phyloP scores from a whole-genome alignment of 2,888 invertebrate genomes.

The Ichneumoninae sp. region DNA sequence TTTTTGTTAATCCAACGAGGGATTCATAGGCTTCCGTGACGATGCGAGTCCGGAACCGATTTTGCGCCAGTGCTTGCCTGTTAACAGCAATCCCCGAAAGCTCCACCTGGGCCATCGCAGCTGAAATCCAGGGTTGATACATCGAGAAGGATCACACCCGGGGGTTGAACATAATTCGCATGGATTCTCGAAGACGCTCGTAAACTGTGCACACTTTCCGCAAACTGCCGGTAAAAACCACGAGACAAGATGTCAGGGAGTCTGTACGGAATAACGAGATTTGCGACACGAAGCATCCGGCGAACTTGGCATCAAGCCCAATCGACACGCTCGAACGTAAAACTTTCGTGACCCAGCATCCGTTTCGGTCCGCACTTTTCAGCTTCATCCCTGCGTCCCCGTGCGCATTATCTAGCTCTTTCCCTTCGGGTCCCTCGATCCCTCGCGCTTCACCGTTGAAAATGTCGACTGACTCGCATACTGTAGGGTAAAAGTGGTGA shows the following conservation, averaged over 20 bases:
- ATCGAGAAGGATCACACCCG: too few species aligned
- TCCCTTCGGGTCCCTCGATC: not conserved
- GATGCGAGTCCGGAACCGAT: too few species aligned
- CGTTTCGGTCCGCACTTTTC: constrained; percentile 33
- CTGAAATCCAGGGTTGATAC: too few species aligned
- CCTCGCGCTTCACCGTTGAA: constrained; percentile 41
- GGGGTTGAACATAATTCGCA: too few species aligned
- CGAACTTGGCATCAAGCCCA: constrained; percentile 63
- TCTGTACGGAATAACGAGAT: constrained; percentile 39
- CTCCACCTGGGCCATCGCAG: too few species aligned
- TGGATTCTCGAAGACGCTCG: too few species aligned
- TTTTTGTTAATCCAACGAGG: too few species aligned
- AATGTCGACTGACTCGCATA: constrained; percentile 40
- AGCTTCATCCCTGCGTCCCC: constrained; percentile 34
- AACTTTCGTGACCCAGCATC: constrained; percentile 52
- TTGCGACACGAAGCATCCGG: constrained; percentile 55
- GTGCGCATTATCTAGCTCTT: constrained; percentile 11
- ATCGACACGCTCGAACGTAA: constrained; percentile 52
- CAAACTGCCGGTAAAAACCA: not conserved
- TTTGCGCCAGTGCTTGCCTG: too few species aligned
- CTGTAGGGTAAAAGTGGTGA: too few species aligned
- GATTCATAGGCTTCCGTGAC: too few species aligned
- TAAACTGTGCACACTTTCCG: not conserved
- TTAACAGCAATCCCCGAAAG: too few species aligned
- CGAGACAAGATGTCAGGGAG: constrained; percentile 17